Evolutionary conservation across 2,888 invertebrate species (phyloP), one percentile per base, ranked within the genome.

Genomic region (Uropetala carovei): DNA sequence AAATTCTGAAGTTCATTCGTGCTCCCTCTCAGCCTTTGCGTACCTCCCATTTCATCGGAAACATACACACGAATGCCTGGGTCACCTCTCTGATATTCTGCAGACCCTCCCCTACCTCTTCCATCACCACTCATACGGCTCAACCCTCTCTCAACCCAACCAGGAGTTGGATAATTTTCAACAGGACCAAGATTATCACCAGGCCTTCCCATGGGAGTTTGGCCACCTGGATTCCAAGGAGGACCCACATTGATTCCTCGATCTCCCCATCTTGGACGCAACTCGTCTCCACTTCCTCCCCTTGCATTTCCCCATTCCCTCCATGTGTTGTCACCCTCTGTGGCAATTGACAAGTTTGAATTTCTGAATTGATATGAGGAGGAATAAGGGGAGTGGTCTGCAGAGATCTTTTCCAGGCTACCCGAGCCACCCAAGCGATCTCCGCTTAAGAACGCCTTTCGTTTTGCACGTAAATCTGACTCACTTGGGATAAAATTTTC

Each of bases 241-340:
- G 96, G 96, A 18, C 96, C 97, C 2, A 97, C 96, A 84, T 96
- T 96, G 59, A 97, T 96, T 1, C 96, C 97, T 92, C 96, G 96
- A 94, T 97, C 97, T 14, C 97, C 97, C 98, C 98, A 98, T 93
- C 97, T 97, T 0, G 96, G 96, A 5, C 97, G 95, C 18, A 92
- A 91, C 22, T 93, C 93, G 16, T 93, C 93, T 59, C 97, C 97
- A 93, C 97, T 96, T 93, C 96, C 96, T 93, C 9, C 94, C 56
- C 96, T 95, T 10, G 95, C 95, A 92, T 95, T 96, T 93, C 96
- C 96, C 94, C 96, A 96, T n/a, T 58, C 14, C 91, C 93, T 94
- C 89, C 89, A 89, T 13, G 89, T 89, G 58, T 56, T 68, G 57
- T 92, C 92, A 13, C 92, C 89, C 4, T 89, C 89, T 1, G 89